Base-by-base conservation (phyloP, 2,888 invertebrate genomes). In the Drosophila cognata region DNA sequence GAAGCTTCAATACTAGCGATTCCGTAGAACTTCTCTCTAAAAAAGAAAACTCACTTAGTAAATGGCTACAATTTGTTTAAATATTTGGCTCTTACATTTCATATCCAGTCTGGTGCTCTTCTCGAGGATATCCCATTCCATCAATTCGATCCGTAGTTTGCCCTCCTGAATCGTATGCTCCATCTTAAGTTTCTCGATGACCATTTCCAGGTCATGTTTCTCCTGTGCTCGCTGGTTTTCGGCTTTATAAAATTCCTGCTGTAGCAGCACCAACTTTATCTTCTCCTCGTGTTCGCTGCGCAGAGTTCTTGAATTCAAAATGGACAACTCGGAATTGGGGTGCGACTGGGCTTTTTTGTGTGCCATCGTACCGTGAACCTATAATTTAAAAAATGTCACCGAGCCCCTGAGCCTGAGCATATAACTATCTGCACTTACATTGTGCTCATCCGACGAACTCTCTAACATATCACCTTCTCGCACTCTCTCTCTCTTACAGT, bases 191-290 rank as follows among this genome's bases (percentile, higher is more conserved):
- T 74, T 73, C 56, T 74, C 72, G 21, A 50, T 73, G 4, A 56
- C 28, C 38, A 73, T 66, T 52, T 73, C 60, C 28, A 41, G 67
- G 2, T 66, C 67, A 16, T 73, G 73, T 25, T 74, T 66, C 21
- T 66, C 74, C 41, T 67, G 73, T 1, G 73, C 67, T 21, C 74
- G 55, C 16, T 61, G 60, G 38, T 52, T 74, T 38, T 73, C 66
- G 29, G 59, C 46, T 8, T 60, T 56, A 33, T 74, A 56, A 29
- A 73, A 74, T 11, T 73, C 67, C 35, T 73, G 74, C 38, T 73
- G 74, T 0, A 72, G 55, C 4, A 55, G 50, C 7, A 74, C 58
- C 21, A 55, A 28, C 11, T 55, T 59, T 21, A 70, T 59, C 35
- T 59, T 70, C 38, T 69, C 70, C 28, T 70, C 70, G 4, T 70